These are phyloP conservation scores for Puma concolor DNA, from an alignment of 2,113 vertebrate genomes.

Conservation along the genomic window DNA sequence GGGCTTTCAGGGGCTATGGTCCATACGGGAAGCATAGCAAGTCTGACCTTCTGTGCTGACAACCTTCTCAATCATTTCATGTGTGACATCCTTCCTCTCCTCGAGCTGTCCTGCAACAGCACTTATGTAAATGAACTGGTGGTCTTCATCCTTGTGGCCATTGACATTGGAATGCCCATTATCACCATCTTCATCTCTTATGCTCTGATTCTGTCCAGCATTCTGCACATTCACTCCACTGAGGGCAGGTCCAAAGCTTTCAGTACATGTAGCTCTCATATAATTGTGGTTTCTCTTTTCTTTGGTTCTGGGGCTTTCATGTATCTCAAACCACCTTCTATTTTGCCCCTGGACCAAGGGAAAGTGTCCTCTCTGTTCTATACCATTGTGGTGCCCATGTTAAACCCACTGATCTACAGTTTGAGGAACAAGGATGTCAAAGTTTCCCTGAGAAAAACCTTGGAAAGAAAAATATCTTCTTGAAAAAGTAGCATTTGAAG, in stretches of 20 bases:
- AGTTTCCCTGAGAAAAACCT: conserved; percentile 51
- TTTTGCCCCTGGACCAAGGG: conserved; percentile 62
- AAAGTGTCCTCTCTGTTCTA: conserved; percentile 71
- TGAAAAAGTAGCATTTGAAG: neutral
- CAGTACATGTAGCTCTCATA: conserved; percentile 72
- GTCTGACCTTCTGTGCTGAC: conserved; percentile 56
- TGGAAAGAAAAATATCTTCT: conserved; percentile 23
- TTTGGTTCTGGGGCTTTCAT: conserved; percentile 73
- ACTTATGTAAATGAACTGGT: conserved; percentile 49
- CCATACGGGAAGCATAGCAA: conserved; percentile 40
- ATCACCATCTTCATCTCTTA: conserved; percentile 67
- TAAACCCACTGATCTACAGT: conserved; percentile 76
- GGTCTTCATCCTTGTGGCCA: conserved; percentile 20
- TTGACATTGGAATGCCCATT: conserved; percentile 51
- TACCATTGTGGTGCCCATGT: conserved; percentile 69
- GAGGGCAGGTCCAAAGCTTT: conserved; percentile 71
- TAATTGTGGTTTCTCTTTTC: conserved; percentile 73
- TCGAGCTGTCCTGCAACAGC: conserved; percentile 65
- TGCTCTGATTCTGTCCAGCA: conserved; percentile 54
- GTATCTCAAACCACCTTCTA: conserved; percentile 70
- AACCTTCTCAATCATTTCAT: conserved; percentile 69
- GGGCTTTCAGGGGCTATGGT: conserved; percentile 54
- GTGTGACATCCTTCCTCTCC: conserved; percentile 74
- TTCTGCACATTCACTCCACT: conserved; percentile 48
- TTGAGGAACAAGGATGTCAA: conserved; percentile 77